These are phyloP conservation scores for Sebastes wilsoni DNA, from an alignment of 2,797 vertebrate genomes.

Conservation along the genomic window DNA sequence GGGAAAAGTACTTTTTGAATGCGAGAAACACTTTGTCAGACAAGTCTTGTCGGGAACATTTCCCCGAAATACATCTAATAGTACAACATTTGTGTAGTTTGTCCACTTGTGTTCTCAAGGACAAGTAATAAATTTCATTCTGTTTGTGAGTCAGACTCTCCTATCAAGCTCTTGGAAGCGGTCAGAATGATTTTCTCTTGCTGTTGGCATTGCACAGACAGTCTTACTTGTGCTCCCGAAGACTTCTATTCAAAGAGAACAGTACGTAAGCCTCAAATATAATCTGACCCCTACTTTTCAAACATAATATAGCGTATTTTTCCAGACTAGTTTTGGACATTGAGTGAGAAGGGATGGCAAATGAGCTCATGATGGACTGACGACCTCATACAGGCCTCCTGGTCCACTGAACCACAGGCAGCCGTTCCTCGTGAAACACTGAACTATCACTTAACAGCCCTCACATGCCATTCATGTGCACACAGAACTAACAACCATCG, in stretches of 20 bases:
- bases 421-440: constrained; percentile 40
- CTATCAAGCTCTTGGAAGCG: neutral
- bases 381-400: neutral
- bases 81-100: neutral
- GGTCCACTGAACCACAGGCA: constrained; percentile 9
- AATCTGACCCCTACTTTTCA: neutral
- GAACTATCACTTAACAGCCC: constrained; percentile 65
- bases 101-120: neutral
- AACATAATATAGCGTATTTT: neutral
- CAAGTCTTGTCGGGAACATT: neutral
- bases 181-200: neutral
- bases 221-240: too few relatives aligned
- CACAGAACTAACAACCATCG: constrained; percentile 54
- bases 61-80: neutral
- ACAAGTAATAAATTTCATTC: neutral
- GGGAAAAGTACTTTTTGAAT: neutral
- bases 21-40: neutral
- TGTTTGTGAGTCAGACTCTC: neutral
- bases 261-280: neutral
- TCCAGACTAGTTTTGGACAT: neutral
- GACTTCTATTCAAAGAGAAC: neutral
- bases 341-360: neutral
- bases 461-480: constrained; percentile 51
- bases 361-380: constrained; percentile 16
- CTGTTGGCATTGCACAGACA: neutral